Percentiles rank a stretch among this genome's conserved stretches.
These are phyloP conservation scores for Sabellastarte sp. DNA, from an alignment of 2,888 invertebrate genomes.

Conservation along the genomic window DNA sequence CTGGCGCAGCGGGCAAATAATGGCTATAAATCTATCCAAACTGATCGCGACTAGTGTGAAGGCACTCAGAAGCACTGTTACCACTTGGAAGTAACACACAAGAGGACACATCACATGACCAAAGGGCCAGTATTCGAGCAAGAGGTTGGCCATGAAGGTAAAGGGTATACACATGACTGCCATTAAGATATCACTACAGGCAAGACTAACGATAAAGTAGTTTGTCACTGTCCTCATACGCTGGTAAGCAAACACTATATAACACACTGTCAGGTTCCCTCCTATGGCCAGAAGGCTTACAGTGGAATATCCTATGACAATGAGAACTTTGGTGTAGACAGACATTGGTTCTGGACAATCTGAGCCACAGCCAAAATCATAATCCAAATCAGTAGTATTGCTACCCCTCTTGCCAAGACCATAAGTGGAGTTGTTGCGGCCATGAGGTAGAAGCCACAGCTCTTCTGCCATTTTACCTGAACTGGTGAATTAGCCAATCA, in stretches of 20 bases:
- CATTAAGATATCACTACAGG: slow-evolving; percentile 59
- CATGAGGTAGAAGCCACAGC: too few relatives aligned
- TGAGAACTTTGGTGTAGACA: slow-evolving; percentile 47
- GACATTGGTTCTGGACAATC: slow-evolving; percentile 22
- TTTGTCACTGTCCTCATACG: slow-evolving; percentile 68
- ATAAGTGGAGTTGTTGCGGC: too few relatives aligned
- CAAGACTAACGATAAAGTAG: slow-evolving; percentile 62
- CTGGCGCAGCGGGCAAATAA: slow-evolving; percentile 82
- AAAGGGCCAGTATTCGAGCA: slow-evolving; percentile 85
- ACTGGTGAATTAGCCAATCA: too few relatives aligned
- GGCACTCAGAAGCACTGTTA: slow-evolving; percentile 70
- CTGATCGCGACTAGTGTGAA: slow-evolving; percentile 89
- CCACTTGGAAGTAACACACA: slow-evolving; percentile 75
- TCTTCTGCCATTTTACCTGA: too few relatives aligned
- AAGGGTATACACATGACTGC: slow-evolving; percentile 61
- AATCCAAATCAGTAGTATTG: too few relatives aligned
- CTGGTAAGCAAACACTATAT: slow-evolving; percentile 10
- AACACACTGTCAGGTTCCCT: slow-evolving; percentile 47
- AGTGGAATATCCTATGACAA: slow-evolving; percentile 59
- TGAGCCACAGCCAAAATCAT: neutral
- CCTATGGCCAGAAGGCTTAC: slow-evolving; percentile 60
- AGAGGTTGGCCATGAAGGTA: slow-evolving; percentile 72
- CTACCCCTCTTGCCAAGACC: too few relatives aligned
- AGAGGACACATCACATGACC: slow-evolving; percentile 77
- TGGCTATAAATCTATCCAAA: slow-evolving; percentile 85